Conservation (phyloP, 2,113 vertebrate genomes). For the Epinephelus lanceolatus region DNA sequence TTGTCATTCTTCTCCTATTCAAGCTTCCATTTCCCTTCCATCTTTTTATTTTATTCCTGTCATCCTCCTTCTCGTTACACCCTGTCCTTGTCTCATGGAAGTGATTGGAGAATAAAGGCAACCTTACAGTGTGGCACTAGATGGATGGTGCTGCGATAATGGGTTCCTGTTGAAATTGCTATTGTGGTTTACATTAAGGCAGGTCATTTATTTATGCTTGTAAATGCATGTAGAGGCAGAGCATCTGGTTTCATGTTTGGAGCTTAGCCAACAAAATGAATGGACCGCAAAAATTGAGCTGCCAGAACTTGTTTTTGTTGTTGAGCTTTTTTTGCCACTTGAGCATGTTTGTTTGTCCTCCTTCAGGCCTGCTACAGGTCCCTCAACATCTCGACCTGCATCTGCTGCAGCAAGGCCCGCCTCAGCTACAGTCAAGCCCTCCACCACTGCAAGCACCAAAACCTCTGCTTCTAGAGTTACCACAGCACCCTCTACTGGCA, state of each 20-base stretch:
- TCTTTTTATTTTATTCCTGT: not conserved
- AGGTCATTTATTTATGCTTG: constrained; percentile 18
- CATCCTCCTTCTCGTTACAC: not conserved
- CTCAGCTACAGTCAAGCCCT: constrained; percentile 55
- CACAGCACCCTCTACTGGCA: constrained; percentile 73
- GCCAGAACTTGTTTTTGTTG: not conserved
- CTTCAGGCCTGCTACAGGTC: constrained; percentile 61
- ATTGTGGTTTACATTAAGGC: constrained; percentile 38
- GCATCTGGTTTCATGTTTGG: constrained; percentile 9
- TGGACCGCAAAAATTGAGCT: not conserved
- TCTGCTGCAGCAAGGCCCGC: constrained; percentile 52
- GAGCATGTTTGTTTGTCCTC: not conserved
- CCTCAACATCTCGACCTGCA: constrained; percentile 35
- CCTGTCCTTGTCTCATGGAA: not conserved
- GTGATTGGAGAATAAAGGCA: not conserved
- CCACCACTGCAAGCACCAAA: constrained; percentile 40
- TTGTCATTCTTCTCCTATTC: not conserved
- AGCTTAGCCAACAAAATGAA: not conserved
- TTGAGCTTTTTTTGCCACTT: not conserved
- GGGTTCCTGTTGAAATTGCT: constrained; percentile 28
- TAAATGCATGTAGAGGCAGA: not conserved
- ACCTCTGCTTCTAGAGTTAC: constrained; percentile 56
- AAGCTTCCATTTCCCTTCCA: not conserved
- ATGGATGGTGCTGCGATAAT: constrained; percentile 27
- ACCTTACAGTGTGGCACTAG: not conserved